These are phyloP conservation scores for Saguinus midas DNA, from an alignment of 2,113 vertebrate genomes.

Conservation along the genomic window DNA sequence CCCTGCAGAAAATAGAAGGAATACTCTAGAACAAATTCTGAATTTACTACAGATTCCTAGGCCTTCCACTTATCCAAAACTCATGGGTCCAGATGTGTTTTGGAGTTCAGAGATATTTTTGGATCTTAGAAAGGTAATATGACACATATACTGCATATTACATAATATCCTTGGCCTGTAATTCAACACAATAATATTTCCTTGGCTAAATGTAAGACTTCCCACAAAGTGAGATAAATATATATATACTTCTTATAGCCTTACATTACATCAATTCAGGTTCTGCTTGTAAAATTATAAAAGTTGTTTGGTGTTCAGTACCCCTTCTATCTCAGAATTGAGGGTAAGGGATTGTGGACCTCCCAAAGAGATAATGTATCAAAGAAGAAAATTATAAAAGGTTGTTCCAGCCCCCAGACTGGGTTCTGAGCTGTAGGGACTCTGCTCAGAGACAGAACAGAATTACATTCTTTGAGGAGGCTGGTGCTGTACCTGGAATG, in stretches of 20 bases:
- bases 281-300: not conserved
- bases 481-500: not conserved
- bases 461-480: not conserved
- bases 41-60: not conserved
- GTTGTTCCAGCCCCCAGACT: not conserved
- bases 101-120: conserved; percentile 3
- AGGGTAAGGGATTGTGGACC: not conserved
- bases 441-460: not conserved
- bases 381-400: not conserved
- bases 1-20: not conserved
- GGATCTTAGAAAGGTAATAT: conserved; percentile 13
- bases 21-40: conserved; percentile 33
- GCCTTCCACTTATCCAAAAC: not conserved
- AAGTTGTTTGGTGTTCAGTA: not conserved
- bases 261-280: not conserved
- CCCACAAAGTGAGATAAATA: not conserved
- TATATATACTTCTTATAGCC: not conserved
- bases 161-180: not conserved
- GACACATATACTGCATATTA: not conserved
- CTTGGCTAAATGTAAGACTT: not conserved
- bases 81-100: not conserved
- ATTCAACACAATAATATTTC: not conserved
- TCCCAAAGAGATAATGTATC: not conserved
- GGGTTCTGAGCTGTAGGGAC: not conserved
- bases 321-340: not conserved